Conservation (phyloP, 2,888 invertebrate genomes). For the Orthosia cruda region DNA sequence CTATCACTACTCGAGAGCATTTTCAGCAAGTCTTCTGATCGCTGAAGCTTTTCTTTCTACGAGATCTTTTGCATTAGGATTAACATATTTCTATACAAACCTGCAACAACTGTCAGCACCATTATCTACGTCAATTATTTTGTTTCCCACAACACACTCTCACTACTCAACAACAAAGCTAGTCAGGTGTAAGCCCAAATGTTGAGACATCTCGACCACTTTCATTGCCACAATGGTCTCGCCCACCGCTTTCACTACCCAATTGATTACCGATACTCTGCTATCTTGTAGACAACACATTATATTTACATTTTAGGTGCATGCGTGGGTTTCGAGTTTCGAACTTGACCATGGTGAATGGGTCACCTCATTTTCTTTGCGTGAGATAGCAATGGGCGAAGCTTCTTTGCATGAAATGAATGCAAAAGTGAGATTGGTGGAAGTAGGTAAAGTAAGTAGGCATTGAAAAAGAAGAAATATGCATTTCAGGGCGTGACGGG, state of each 20-base stretch:
- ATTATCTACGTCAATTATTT: background rate
- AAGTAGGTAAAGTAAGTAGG: background rate
- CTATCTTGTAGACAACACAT: conserved; percentile 63
- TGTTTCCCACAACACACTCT: conserved; percentile 25
- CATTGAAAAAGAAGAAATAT: background rate
- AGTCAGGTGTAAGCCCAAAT: conserved; percentile 50
- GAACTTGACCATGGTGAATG: conserved; percentile 49
- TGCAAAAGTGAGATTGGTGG: background rate
- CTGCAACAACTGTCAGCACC: background rate
- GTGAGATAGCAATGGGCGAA: background rate
- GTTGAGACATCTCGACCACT: conserved; percentile 74
- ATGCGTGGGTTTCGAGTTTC: conserved; percentile 38
- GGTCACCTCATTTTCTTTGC: conserved; percentile 41
- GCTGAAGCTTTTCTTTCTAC: too few species aligned
- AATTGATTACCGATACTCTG: conserved; percentile 75
- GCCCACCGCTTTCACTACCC: conserved; percentile 85
- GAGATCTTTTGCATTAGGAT: background rate
- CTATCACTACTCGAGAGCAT: background rate
- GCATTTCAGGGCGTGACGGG: background rate
- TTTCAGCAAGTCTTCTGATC: background rate
- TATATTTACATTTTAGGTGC: conserved; percentile 51
- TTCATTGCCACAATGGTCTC: conserved; percentile 81
- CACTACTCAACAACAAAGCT: conserved; percentile 31
- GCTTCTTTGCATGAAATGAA: background rate
- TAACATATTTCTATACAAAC: too few species aligned